Base-by-base conservation (phyloP, 2,113 vertebrate species). In the Delphinapterus leucas region DNA sequence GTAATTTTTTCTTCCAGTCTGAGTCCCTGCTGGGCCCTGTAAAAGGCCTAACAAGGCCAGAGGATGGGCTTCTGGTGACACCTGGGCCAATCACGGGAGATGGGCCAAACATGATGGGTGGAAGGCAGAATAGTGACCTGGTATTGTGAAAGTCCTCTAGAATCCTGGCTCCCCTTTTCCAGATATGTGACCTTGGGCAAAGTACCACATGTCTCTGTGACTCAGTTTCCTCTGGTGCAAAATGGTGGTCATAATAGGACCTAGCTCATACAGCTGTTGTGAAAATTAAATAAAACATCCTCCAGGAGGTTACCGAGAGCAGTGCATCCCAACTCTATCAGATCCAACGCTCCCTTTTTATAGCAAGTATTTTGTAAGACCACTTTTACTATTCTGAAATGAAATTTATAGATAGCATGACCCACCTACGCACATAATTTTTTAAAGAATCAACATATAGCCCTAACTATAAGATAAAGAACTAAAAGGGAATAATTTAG, bases 401-500 rank as follows among this genome's bases (percentile, higher is more conserved):
- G 65, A 90, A 96, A 79, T 36, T 36, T 55, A 88, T 1, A 92
- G 53, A 67, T 61, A 61, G 67, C 61, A 84, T 77, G 93, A 93
- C 28, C 33, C 31, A 68, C 6, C 53, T 55, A 70, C 8, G 26
- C 65, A 95, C 1, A 18, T 61, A 77, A 83, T 36, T 71, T 70
- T 71, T 53, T 28, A 60, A 90, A 92, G 88, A 92, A 88, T 82
- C 31, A 86, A 76, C 73, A 86, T 76, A 80, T 26, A 65, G 28
- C 15, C 36, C 67, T 80, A 90, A 31, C 28, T n/a, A 38, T 38
- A 87, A 85, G 85, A 95, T 44, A 86, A 79, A 90, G 49, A 96
- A 83, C 31, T 70, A n/a, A 90, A 89, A 94, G n/a, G 41, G 94
- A 96, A 80, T 80, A 77, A 89, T 44, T 88, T 74, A 67, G 55